Evolutionary conservation across 2,797 vertebrate species (phyloP), one percentile per base, ranked within the genome.

Genomic region (Sebastes iracundus): DNA sequence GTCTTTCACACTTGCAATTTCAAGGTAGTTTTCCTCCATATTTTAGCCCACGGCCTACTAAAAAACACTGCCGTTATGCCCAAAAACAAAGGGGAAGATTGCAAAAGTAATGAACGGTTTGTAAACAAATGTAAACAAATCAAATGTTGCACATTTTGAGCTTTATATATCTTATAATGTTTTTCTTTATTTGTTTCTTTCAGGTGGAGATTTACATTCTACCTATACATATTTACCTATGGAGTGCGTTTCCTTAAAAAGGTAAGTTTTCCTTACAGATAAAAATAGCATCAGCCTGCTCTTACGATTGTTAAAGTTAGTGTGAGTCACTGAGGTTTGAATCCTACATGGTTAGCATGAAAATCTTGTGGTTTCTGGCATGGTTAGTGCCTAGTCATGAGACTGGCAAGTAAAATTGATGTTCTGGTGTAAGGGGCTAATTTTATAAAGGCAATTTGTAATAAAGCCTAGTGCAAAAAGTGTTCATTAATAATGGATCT

Each of bases 161-260:
- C 2, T 72, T 35, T 55, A 27, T 22, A 60, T 53, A 62, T 1
- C 72, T 5, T 9, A 16, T 58, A 5, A 64, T 32, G 60, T 66
- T 23, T 35, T 53, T 55, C 3, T 35, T 53, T 55, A 3, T 35
- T 70, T 77, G 3, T 76, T 62, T 95, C 91, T 92, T 94, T 73
- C 94, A 99, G 99, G 98, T 99, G 98, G 99, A 97, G 96, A 94
- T 99, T 99, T 93, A 97, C 98, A 27, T 99, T 99, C 96, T 97
- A 96, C 90, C 96, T 99, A 67, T 99, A 99, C 93, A 96, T 99
- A 93, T 99, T 99, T 95, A 98, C 96, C 77, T 99, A 99, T 22
- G 98, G 98, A 92, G 96, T 98, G 63, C 96, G 97, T 82, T 98
- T 98, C 92, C 97, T 99, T 87, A 99, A 98, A 96, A 98, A 99